Conservation (phyloP, 1,140 invertebrate species). For the Hirudo medicinalis region DNA sequence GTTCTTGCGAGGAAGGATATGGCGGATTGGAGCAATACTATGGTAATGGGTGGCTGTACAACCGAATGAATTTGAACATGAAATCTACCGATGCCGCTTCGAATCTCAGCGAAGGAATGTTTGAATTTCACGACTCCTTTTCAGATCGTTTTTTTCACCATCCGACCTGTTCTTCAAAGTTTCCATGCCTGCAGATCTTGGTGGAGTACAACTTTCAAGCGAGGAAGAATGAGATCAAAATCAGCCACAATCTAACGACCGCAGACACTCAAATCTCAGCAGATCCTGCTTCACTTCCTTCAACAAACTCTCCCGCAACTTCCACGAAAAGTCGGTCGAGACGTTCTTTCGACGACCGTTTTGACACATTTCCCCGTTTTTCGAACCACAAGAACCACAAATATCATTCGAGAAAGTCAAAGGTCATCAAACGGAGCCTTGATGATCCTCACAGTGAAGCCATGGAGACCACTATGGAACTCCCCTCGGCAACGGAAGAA, state of each 20-base stretch:
- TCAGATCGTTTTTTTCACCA: neutral
- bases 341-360: too few relatives aligned
- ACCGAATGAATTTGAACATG: neutral
- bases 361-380: too few relatives aligned
- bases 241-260: neutral
- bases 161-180: conserved; percentile 6
- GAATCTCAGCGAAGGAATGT: neutral
- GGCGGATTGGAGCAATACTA: neutral
- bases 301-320: neutral
- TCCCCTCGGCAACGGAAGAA: neutral
- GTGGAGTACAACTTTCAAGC: neutral
- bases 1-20: conserved; percentile 10
- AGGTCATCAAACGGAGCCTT: too few relatives aligned
- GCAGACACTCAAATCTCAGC: neutral
- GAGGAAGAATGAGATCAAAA: neutral
- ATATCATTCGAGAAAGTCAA: too few relatives aligned
- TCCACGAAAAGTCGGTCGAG: neutral
- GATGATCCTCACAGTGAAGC: neutral
- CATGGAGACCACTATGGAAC: neutral
- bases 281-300: neutral
- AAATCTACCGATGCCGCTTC: neutral
- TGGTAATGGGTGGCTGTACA: neutral
- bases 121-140: neutral
- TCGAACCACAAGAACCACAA: too few relatives aligned
- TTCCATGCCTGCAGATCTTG: conserved; percentile 13